Conservation (phyloP, 2,113 vertebrate genomes). For the Motacilla tschutschensis region DNA sequence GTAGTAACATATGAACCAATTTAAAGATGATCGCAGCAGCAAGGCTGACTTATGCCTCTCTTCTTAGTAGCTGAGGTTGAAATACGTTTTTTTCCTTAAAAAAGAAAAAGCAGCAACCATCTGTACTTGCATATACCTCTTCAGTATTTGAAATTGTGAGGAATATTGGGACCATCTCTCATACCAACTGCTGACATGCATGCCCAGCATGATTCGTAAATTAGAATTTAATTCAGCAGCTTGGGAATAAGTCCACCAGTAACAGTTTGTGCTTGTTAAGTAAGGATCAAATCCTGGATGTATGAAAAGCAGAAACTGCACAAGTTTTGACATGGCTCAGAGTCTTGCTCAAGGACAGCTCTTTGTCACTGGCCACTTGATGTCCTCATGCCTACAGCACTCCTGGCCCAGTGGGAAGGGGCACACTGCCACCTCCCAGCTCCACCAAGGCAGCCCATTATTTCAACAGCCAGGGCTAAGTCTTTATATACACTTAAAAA, state of each 20-base stretch:
- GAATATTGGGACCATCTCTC: neutral
- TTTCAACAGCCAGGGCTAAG: neutral
- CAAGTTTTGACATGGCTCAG: neutral
- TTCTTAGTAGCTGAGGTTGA: neutral
- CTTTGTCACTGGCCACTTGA: neutral
- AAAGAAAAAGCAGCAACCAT: neutral
- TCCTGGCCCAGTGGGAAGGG: rapidly evolving
- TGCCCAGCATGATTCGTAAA: neutral
- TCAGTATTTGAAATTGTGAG: neutral
- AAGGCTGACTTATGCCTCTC: neutral
- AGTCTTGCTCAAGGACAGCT: neutral
- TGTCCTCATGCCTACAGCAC: neutral
- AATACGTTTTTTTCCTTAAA: neutral
- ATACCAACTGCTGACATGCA: neutral
- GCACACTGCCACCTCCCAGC: neutral
- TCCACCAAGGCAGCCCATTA: neutral
- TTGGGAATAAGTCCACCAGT: neutral
- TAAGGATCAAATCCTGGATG: neutral
- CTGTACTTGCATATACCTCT: neutral
- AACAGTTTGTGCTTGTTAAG: neutral
- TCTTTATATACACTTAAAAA: neutral
- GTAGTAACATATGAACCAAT: neutral
- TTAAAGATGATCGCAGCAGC: neutral
- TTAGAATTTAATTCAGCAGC: neutral
- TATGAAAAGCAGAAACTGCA: neutral